These are phyloP conservation scores for Wasmannia auropunctata DNA, from an alignment of 1,140 invertebrate species.

Conservation along the genomic window DNA sequence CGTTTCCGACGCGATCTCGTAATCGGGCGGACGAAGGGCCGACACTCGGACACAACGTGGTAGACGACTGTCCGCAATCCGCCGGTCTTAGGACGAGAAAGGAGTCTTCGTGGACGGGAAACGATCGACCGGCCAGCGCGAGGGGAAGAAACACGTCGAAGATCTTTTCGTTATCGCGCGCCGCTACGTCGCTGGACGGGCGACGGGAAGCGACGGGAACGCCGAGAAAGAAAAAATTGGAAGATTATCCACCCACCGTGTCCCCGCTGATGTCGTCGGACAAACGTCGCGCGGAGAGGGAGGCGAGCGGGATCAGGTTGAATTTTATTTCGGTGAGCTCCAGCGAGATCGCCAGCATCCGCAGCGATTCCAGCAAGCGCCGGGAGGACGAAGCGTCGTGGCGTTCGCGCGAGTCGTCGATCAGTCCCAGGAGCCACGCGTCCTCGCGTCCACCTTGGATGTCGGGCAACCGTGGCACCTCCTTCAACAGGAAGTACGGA, in stretches of 20 bases:
- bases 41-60: background rate
- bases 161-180: background rate
- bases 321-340: slow-evolving; percentile 68
- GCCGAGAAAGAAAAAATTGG: slow-evolving; percentile 28
- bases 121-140: background rate
- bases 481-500: slow-evolving; percentile 64
- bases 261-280: background rate
- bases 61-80: background rate
- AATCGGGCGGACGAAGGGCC: background rate
- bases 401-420: slow-evolving; percentile 54
- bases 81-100: background rate
- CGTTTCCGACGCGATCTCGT: background rate
- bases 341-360: slow-evolving; percentile 67
- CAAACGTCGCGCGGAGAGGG: slow-evolving; percentile 11
- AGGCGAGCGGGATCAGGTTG: slow-evolving; percentile 50
- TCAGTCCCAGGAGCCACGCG: slow-evolving; percentile 10
- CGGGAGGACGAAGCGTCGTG: slow-evolving; percentile 22
- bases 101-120: background rate
- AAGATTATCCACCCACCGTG: background rate
- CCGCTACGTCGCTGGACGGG: background rate
- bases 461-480: background rate
- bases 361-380: slow-evolving; percentile 64
- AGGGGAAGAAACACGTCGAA: slow-evolving; percentile 17
- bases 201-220: background rate
- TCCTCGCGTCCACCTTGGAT: slow-evolving; percentile 42